Evolutionary conservation across 2,113 vertebrate species (phyloP).

Genomic region (Istiophorus platypterus): DNA sequence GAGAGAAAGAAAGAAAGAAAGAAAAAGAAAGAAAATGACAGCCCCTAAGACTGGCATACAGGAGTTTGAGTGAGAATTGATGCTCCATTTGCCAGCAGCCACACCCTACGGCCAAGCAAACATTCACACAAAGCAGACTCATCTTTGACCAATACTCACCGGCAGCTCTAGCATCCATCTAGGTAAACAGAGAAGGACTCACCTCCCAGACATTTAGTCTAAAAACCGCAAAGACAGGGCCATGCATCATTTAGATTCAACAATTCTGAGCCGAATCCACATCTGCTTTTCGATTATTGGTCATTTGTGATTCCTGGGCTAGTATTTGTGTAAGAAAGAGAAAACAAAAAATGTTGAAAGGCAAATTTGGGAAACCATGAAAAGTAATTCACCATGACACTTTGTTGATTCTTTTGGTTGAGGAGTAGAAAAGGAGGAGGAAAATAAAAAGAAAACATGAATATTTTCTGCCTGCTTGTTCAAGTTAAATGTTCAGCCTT

Average conservation of each 20-base stretch:
- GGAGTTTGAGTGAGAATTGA: slow-evolving; percentile 50
- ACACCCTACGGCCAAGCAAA: slow-evolving; percentile 24
- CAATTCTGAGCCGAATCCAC: neutral
- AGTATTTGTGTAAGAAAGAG: neutral
- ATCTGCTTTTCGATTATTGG: neutral
- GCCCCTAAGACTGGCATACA: slow-evolving; percentile 41
- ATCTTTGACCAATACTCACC: slow-evolving; percentile 42
- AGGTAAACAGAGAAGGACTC: slow-evolving; percentile 8
- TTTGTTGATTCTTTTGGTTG: neutral
- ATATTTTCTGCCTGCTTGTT: neutral
- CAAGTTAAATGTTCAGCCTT: no score
- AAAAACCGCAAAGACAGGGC: neutral
- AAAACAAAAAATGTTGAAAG: neutral
- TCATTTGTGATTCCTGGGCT: neutral
- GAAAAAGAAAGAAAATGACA: slow-evolving; percentile 12
- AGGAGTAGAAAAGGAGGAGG: neutral
- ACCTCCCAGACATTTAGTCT: slow-evolving; percentile 17
- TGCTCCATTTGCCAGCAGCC: slow-evolving; percentile 36
- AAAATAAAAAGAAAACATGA: neutral
- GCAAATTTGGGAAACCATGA: neutral
- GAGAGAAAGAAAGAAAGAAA: neutral
- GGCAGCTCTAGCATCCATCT: slow-evolving; percentile 30
- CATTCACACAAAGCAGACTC: slow-evolving; percentile 17
- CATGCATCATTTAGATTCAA: neutral
- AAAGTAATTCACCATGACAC: neutral